phyloP scores from a whole-genome alignment of 2,113 vertebrate genomes.

The Pteropus alecto region DNA sequence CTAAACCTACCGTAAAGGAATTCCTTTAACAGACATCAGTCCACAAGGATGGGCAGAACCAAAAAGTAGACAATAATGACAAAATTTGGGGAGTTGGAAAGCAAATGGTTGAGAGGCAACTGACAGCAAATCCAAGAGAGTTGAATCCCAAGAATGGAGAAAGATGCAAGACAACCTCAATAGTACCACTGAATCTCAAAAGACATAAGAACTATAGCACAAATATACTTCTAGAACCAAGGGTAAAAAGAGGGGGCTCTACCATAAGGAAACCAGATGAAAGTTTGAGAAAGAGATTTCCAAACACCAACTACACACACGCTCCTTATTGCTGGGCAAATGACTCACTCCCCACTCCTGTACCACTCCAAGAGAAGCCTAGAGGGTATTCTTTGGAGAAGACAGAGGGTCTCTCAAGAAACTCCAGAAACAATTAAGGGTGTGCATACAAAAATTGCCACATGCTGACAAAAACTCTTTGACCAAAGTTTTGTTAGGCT shows the following conservation, averaged over 20 bases:
- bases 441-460: not conserved
- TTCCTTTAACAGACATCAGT: not conserved
- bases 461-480: not conserved
- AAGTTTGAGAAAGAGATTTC: not conserved
- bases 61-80: not conserved
- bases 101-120: not conserved
- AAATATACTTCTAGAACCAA: not conserved
- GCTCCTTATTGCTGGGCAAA: not conserved
- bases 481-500: not conserved
- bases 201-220: not conserved
- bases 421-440: not conserved
- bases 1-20: not conserved
- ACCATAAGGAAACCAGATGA: not conserved
- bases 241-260: not conserved
- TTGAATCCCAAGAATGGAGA: not conserved
- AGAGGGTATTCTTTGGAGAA: not conserved
- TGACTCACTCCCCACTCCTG: accelerated
- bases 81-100: not conserved
- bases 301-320: not conserved
- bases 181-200: not conserved
- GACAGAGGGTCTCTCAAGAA: not conserved
- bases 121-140: not conserved
- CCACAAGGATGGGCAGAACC: not conserved
- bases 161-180: not conserved
- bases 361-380: not conserved